Base-by-base conservation (phyloP, 2,113 vertebrate species). In the Microcebus tavaratra region DNA sequence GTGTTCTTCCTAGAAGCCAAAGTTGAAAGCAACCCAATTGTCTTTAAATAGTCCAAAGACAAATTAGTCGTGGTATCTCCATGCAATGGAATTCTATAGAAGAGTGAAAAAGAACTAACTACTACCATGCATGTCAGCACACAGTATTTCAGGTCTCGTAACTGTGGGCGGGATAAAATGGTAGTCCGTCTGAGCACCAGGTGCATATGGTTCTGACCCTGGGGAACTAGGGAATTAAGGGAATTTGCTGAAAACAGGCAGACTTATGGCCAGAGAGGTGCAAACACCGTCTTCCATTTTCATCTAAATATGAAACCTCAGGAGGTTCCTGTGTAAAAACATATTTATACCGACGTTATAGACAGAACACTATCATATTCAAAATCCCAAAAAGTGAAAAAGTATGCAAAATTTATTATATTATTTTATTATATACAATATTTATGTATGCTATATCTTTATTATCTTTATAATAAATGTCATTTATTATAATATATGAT, bases 211-310 rank as follows among this genome's bases (percentile, higher is more conserved):
- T 18, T 84, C 83, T 34, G 6, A 31, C 45, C 18, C 55, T 3
- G 15, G 10, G 68, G 42, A n/a, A 45, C 27, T 42, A 0, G 23
- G 48, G 72, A 73, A 79, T 80, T 21, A 29, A 59, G 45, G 61
- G 34, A 42, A 42, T 81, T 57, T 76, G 59, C 34, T 23, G 59
- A 90, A 29, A 86, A 61, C 12, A 31, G 57, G 45, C 6, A 14
- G 45, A 34, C 0, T 0, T 11, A 34, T 8, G 67, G 45, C 36
- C 48, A 23, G 27, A 82, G 27, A 34, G 39, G 17, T 61, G 36
- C 55, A 88, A 85, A 93, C 57, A 27, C 20, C 8, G 2, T 45
- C 84, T 93, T 80, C 67, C 65, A 8, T 81, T 65, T 90, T 85
- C 67, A 92, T 34, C 25, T 75, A 20, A 50, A 45, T 4, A 27